Evolutionary conservation across 1,140 invertebrate species (phyloP), one percentile per base, ranked within the genome.

Genomic region (Meloidogyne floridensis): DNA sequence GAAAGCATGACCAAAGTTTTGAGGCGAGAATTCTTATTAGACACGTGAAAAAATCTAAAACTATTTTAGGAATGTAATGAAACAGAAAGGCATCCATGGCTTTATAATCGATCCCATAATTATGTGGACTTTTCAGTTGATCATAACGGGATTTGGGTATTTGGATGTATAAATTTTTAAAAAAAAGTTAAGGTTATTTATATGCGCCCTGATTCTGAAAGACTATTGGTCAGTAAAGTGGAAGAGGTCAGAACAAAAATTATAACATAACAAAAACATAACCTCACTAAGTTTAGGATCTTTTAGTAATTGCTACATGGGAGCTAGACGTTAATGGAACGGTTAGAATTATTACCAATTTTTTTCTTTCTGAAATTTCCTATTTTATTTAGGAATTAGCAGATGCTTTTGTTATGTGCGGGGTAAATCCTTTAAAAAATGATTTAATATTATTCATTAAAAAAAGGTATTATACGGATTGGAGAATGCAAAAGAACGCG

Each of bases 81-180:
- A 71, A 90, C 89, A 10, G 87, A 88, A 18, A 81, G 89, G 18
- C 83, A 89, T 78, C 77, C 80, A 51, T 89, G 89, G 89, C 80
- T 89, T 10, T 89, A 89, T 77, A 83, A 87, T 75, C 59, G 88
- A 3, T 80, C 88, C 18, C 91, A 93, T 80, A 95, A 94, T 86
- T 94, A 93, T 90, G 94, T 97, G 85, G 96, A 98, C 90, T 94
- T 97, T 83, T 94, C 94, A 83, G 94, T 94, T 0, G 97, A 98
- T 89, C 96, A 98, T 88, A 98, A 98, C 89, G 92, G 92, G 20
- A 75, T 92, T 15, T 92, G 92, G 96, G 85, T 91, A 65, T 15
- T 11, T 65, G 1, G 7, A 65, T 47, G 7, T 4, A 8, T 47
- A n/a, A 6, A 18, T n/a, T n/a, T 18, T 15, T 18, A n/a, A n/a